Conservation (phyloP, 2,797 vertebrate species). For the Microchirus variegatus region DNA sequence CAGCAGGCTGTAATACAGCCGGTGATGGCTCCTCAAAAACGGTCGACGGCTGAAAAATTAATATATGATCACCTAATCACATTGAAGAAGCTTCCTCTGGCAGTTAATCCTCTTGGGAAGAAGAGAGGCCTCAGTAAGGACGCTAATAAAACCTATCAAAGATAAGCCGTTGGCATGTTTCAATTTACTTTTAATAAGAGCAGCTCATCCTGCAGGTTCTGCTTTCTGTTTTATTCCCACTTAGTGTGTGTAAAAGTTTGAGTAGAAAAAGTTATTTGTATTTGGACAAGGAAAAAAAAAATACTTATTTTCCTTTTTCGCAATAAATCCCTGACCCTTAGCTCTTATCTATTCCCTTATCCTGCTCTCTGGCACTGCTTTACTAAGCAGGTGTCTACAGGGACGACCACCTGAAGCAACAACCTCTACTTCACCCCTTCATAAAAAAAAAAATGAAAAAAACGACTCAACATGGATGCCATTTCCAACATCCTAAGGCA, state of each 20-base stretch:
- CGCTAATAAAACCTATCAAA: slow-evolving; percentile 38
- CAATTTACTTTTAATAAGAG: slow-evolving; percentile 42
- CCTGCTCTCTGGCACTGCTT: slow-evolving; percentile 2
- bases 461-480: slow-evolving; percentile 41
- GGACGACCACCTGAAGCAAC: slow-evolving; percentile 33
- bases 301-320: neutral
- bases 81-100: slow-evolving; percentile 35
- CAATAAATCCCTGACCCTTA: slow-evolving; percentile 10
- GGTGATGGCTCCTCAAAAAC: slow-evolving; percentile 44
- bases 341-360: neutral
- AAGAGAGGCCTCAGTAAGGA: slow-evolving; percentile 7
- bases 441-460: slow-evolving; percentile 25
- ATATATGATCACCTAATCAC: slow-evolving; percentile 47
- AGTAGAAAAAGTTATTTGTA: slow-evolving; percentile 4
- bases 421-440: slow-evolving; percentile 58
- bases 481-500: slow-evolving; percentile 50
- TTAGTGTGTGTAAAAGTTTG: slow-evolving; percentile 3
- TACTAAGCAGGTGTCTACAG: slow-evolving; percentile 45
- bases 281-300: neutral
- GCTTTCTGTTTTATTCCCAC: slow-evolving; percentile 11
- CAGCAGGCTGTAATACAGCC: slow-evolving; percentile 16
- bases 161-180: slow-evolving; percentile 35
- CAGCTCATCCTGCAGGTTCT: slow-evolving; percentile 20
- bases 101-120: slow-evolving; percentile 40
- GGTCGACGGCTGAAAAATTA: slow-evolving; percentile 35